phyloP scores from a whole-genome alignment of 2,888 invertebrate species.

The Acronicta psi region DNA sequence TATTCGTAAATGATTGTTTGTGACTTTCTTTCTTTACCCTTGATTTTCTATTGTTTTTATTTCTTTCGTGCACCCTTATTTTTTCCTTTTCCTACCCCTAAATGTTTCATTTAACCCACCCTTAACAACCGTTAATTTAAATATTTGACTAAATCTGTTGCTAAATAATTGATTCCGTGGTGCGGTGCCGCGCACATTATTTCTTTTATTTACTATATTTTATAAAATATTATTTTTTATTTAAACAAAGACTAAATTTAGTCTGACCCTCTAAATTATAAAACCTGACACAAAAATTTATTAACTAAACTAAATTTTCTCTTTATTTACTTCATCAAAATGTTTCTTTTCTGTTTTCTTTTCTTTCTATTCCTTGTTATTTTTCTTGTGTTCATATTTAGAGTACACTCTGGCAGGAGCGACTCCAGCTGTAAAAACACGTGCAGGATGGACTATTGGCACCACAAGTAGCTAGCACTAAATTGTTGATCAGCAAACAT shows the following conservation, averaged over 20 bases:
- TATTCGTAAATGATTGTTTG: slow-evolving; percentile 77
- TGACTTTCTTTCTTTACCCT: slow-evolving; percentile 61
- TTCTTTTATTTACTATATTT: slow-evolving; percentile 27
- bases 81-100: slow-evolving; percentile 51
- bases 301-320: slow-evolving; percentile 27
- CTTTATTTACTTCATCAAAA: slow-evolving; percentile 33
- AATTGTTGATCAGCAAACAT: slow-evolving; percentile 61
- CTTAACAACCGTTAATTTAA: slow-evolving; percentile 40
- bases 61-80: slow-evolving; percentile 60
- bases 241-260: slow-evolving; percentile 22
- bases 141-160: slow-evolving; percentile 42
- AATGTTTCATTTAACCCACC: slow-evolving; percentile 53
- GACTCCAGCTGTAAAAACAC: slow-evolving; percentile 66
- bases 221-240: slow-evolving; percentile 10
- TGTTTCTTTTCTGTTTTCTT: slow-evolving; percentile 47
- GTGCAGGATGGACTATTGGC: slow-evolving; percentile 74
- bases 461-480: slow-evolving; percentile 72
- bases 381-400: slow-evolving; percentile 42
- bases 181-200: slow-evolving; percentile 70
- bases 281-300: slow-evolving; percentile 13
- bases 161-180: slow-evolving; percentile 54
- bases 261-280: slow-evolving; percentile 16
- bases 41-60: slow-evolving; percentile 51
- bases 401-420: slow-evolving; percentile 44
- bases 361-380: slow-evolving; percentile 51